Base-by-base conservation (phyloP, 1,140 invertebrate genomes). In the Hylaeus volcanicus region DNA sequence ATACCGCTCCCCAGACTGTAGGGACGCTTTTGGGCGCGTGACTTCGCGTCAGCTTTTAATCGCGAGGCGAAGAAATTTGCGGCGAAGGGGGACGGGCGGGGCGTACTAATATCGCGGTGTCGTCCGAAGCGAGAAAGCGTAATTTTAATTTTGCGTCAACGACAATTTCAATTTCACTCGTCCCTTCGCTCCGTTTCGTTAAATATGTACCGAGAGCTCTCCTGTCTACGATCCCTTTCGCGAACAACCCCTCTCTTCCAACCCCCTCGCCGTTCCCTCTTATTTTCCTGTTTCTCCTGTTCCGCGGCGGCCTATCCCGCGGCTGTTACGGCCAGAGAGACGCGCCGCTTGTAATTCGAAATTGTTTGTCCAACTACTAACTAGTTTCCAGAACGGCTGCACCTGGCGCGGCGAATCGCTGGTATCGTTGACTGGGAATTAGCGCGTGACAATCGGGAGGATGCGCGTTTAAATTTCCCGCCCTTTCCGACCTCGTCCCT, bases 291-390 rank as follows among this genome's bases (percentile, higher is more conserved):
- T 53, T 26, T 45, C 58, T 41, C 14, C 11, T 48, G 9, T 66
- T 65, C 41, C 26, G 39, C 45, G 8, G 12, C 75, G 15, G 39
- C 65, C 63, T 48, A 48, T 37, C 48, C 72, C 15, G 37, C 74
- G 41, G 48, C 45, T 53, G 72, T 75, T 74, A 80, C 63, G 55
- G 26, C n/a, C 71, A 60, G 65, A 71, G 48, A 70, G 71, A 82
- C 66, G 41, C 76, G 73, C 79, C 75, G 73, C 84, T 74, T 82
- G 83, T 86, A 89, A 90, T 89, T 89, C 81, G 79, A 83, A 88
- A 89, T 90, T 90, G 88, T 89, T 89, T 86, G 87, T 86, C 85
- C 82, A 90, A 90, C 89, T 89, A 82, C 83, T 89, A 90, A 90
- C 88, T 89, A 90, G 87, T 89, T 88, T 74, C 74, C 79, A 71